A percentile compares a stretch with the other conserved stretches of the same genome.
Conservation (phyloP, 2,113 vertebrate genomes). For the Lagenorhynchus albirostris region DNA sequence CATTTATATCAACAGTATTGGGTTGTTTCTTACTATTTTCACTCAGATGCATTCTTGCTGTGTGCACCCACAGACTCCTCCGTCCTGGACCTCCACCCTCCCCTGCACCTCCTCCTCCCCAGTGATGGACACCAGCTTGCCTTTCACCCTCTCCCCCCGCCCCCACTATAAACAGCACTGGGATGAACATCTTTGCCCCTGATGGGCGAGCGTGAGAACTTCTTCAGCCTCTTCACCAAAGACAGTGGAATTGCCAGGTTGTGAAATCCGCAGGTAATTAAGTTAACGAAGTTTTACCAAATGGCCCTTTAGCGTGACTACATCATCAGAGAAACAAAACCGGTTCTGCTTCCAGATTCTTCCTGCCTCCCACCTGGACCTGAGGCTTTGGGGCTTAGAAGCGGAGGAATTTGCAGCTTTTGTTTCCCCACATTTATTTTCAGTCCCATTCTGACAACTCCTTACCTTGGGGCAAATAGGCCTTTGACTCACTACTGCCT, state of each 20-base stretch:
- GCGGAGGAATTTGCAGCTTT: background rate
- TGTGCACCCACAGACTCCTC: background rate
- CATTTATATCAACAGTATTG: background rate
- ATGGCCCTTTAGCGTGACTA: background rate
- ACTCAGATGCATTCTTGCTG: background rate
- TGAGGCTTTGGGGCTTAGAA: background rate
- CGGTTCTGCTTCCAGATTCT: background rate
- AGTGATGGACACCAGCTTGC: background rate
- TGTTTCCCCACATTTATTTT: background rate
- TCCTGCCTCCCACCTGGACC: background rate
- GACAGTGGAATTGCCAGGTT: background rate
- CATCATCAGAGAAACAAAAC: background rate
- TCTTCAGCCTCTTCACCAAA: background rate
- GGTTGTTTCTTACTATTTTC: background rate
- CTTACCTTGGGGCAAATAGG: background rate
- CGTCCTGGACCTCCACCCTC: too few relatives aligned
- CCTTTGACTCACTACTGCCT: background rate
- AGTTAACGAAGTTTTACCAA: background rate
- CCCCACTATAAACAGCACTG: rapidly evolving
- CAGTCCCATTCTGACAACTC: background rate
- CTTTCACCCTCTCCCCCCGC: rapidly evolving
- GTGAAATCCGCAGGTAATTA: background rate
- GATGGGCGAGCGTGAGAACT: background rate
- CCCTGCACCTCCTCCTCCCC: background rate
- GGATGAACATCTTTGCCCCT: background rate